Percentiles rank a stretch among this genome's conserved stretches.
Evolutionary conservation across 2,888 invertebrate genomes (phyloP).

Genomic region (Iphiclides podalirius): DNA sequence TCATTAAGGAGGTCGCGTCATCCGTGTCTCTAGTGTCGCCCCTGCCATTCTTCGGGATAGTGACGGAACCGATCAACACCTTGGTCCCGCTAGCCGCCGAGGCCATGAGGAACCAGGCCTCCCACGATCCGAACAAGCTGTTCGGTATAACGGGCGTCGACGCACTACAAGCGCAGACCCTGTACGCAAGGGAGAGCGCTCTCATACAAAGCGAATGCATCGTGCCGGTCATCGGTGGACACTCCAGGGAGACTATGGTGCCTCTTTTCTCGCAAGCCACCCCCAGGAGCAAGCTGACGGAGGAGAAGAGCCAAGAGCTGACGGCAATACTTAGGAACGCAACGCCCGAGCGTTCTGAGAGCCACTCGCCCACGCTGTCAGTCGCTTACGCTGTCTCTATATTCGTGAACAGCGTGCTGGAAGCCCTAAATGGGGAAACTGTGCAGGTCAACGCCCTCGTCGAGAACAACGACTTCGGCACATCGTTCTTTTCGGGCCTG

Average conservation of each 20-base stretch:
- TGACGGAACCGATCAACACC: constrained; percentile 68
- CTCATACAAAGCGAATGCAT: constrained; percentile 82
- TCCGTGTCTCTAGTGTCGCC: constrained; percentile 47
- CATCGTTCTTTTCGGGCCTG: constrained; percentile 53
- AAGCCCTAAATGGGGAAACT: constrained; percentile 56
- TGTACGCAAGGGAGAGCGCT: constrained; percentile 83
- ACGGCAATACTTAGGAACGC: constrained; percentile 65
- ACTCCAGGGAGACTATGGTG: constrained; percentile 85
- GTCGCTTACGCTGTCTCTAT: constrained; percentile 82
- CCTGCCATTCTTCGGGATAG: constrained; percentile 62
- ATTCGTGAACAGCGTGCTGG: constrained; percentile 79
- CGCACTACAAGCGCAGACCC: constrained; percentile 86
- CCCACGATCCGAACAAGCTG: constrained; percentile 80
- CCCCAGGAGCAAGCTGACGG: constrained; percentile 70
- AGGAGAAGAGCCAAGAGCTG: constrained; percentile 62
- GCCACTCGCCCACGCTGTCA: constrained; percentile 81
- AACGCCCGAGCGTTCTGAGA: constrained; percentile 63
- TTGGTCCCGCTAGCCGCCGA: constrained; percentile 69
- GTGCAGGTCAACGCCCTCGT: constrained; percentile 48
- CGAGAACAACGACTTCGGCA: constrained; percentile 64
- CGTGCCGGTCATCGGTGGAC: constrained; percentile 90
- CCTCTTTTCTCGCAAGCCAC: constrained; percentile 87
- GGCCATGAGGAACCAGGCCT: constrained; percentile 50
- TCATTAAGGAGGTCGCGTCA: constrained; percentile 50
- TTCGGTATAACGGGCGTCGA: constrained; percentile 90